These are phyloP conservation scores for Drosophila kuntzei DNA, from an alignment of 2,888 invertebrate genomes.

Conservation along the genomic window DNA sequence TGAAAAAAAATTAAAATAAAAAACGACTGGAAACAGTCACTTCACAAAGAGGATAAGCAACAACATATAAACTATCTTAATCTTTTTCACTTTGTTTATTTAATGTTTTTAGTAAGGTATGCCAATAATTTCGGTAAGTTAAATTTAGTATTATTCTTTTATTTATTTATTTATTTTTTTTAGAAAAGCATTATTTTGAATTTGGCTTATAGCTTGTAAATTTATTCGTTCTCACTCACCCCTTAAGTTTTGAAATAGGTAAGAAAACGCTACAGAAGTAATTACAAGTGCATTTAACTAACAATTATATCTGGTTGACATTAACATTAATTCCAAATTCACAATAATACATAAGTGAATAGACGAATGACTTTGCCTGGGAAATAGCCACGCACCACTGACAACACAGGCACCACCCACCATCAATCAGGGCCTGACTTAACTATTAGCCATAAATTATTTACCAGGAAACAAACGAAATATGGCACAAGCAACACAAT, in stretches of 20 bases:
- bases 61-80: no score
- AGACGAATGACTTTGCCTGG: neutral
- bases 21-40: no score
- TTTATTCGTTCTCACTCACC: neutral
- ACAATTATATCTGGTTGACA: constrained; percentile 13
- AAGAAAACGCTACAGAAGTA: neutral
- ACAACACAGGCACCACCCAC: neutral
- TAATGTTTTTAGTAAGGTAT: no score
- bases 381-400: neutral
- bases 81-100: no score
- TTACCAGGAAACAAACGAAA: constrained; percentile 25
- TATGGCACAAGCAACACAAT: neutral
- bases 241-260: neutral
- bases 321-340: constrained; percentile 2
- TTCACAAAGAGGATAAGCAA: no score
- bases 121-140: no score
- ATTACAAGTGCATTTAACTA: constrained; percentile 4
- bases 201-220: no score
- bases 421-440: constrained; percentile 7
- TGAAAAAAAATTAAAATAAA: no score
- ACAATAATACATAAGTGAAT: neutral
- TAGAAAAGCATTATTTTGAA: no score
- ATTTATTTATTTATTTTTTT: no score
- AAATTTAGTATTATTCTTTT: no score
- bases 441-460: constrained; percentile 49